Evolutionary conservation across 2,888 invertebrate species (phyloP), one percentile per base, ranked within the genome.

Genomic region (Vannuccia rotundouncinata): DNA sequence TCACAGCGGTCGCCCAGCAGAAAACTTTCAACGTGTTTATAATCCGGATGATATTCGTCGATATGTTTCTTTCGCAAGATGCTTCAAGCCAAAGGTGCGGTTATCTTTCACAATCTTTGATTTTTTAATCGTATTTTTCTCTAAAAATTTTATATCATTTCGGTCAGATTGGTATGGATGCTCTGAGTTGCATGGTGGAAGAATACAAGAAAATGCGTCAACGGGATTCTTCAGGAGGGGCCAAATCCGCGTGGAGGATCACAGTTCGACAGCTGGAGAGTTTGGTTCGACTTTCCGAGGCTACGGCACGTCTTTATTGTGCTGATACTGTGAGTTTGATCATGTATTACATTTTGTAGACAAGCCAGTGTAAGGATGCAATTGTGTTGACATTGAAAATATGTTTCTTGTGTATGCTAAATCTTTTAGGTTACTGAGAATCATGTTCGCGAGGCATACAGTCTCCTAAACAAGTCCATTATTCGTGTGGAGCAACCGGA

Each of bases 401-500:
- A n/a, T n/a, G n/a, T n/a, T n/a, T n/a, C n/a, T n/a, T n/a, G n/a
- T n/a, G n/a, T n/a, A n/a, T n/a, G n/a, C n/a, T 31, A 75, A n/a
- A 78, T 78, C 79, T 82, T 74, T n/a, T 83, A 91, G 90, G 90
- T 97, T 17, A 91, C 92, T 1, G 90, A 92, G 0, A 92, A 91
- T 59, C 98, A 99, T 86, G 98, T 98, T 0, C 92, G 92, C 85
- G 97, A 97, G 89, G 95, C 95, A 0, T 93, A 92, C 87, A 91
- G 94, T 75, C 90, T 99, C 82, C 89, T 99, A 31, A 97, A 95
- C 88, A 96, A 96, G 86, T 96, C 96, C 0, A 96, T 98, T 83
- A 95, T 98, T 83, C 91, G 97, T 59, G 96, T 99, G 25, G 98
- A 98, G 85, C 96, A 97, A 85, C 97, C 98, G 0, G 98, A 99